These are phyloP conservation scores for Brachystomella parvula DNA, from an alignment of 1,140 invertebrate species.

Conservation along the genomic window DNA sequence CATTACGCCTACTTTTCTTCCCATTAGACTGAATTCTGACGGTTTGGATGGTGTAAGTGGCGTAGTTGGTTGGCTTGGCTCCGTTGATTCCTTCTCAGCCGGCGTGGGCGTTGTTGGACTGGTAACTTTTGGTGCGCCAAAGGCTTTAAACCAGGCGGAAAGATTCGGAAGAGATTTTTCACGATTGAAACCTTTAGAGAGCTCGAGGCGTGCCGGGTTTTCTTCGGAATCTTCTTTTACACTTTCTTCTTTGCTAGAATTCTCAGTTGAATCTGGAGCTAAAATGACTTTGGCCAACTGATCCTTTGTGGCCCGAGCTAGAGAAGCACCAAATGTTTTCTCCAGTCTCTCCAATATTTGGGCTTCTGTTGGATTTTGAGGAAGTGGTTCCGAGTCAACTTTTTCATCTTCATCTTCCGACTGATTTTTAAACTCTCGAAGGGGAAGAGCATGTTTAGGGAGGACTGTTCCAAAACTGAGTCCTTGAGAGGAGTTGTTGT, in stretches of 20 bases:
- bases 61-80: slow-evolving; percentile 14
- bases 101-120: not conserved
- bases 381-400: not conserved
- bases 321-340: slow-evolving; percentile 9
- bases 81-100: not conserved
- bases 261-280: not conserved
- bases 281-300: not conserved
- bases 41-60: slow-evolving; percentile 13
- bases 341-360: not conserved
- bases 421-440: slow-evolving; percentile 27
- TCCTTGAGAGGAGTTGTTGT: slow-evolving; percentile 34
- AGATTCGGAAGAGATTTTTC: slow-evolving; percentile 71
- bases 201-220: slow-evolving; percentile 40
- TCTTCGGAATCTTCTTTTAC: slow-evolving; percentile 45
- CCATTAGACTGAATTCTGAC: slow-evolving; percentile 32
- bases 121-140: slow-evolving; percentile 57
- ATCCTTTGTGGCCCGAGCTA: not conserved
- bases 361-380: not conserved
- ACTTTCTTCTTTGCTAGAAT: slow-evolving; percentile 32
- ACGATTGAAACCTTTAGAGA: slow-evolving; percentile 45
- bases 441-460: slow-evolving; percentile 27
- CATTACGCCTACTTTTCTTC: slow-evolving; percentile 20
- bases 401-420: slow-evolving; percentile 26
- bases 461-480: slow-evolving; percentile 38
- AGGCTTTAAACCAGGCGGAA: slow-evolving; percentile 83